Percentiles rank a stretch among this genome's conserved stretches.
These are phyloP conservation scores for Tyto alba DNA, from an alignment of 2,113 vertebrate genomes.

Conservation along the genomic window DNA sequence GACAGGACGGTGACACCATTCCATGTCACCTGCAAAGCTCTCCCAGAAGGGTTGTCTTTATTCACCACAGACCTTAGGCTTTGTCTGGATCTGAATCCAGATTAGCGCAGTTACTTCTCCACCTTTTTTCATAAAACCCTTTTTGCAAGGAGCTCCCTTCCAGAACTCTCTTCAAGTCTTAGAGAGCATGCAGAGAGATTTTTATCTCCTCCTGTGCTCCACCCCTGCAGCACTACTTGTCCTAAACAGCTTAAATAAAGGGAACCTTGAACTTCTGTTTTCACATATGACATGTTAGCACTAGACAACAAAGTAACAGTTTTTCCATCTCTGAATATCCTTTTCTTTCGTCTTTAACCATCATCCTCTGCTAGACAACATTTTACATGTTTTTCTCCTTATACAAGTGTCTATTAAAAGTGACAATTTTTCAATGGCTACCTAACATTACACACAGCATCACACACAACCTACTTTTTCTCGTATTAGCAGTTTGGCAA, in stretches of 20 bases:
- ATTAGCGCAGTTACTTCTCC: background rate
- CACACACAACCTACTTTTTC: background rate
- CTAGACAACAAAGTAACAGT: background rate
- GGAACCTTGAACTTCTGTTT: background rate
- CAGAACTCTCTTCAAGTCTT: background rate
- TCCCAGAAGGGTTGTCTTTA: background rate
- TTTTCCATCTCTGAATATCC: background rate
- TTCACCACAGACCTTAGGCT: rapidly evolving
- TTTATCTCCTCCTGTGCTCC: background rate
- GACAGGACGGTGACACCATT: background rate
- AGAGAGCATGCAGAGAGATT: background rate
- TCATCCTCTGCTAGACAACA: background rate
- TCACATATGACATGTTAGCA: background rate
- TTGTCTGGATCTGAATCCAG: background rate
- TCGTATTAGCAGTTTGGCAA: background rate
- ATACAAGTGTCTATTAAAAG: background rate
- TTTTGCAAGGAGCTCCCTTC: background rate
- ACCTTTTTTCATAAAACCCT: background rate
- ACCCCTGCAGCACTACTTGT: background rate
- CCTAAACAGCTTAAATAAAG: background rate
- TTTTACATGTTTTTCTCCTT: background rate
- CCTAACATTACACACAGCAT: background rate
- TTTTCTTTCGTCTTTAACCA: background rate
- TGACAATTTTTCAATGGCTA: background rate
- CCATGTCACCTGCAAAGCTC: background rate